phyloP scores from a whole-genome alignment of 2,113 vertebrate genomes.

The Enhydra lutris region DNA sequence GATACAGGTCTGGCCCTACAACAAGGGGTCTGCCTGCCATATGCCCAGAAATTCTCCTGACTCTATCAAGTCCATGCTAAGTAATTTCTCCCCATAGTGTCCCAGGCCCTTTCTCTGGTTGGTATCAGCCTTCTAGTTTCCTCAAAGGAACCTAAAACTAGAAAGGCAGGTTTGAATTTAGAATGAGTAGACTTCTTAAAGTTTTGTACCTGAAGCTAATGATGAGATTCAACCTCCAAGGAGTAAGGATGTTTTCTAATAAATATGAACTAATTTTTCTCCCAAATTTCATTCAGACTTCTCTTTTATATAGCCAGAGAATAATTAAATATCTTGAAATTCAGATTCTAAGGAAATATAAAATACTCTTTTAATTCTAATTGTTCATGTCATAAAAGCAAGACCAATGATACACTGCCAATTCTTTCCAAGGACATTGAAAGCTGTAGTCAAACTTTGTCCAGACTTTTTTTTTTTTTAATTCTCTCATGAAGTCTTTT shows the following conservation, averaged over 20 bases:
- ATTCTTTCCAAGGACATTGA: neutral
- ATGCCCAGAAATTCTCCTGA: neutral
- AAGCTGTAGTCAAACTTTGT: neutral
- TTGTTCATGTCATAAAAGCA: neutral
- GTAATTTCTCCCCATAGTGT: neutral
- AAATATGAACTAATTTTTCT: neutral
- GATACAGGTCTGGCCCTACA: neutral
- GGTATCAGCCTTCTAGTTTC: neutral
- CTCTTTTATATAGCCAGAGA: neutral
- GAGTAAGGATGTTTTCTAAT: neutral
- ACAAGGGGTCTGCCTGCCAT: neutral
- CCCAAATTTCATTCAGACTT: neutral
- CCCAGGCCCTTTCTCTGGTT: neutral
- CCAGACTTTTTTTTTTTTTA: neutral
- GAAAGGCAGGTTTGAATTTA: neutral
- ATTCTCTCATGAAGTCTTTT: neutral
- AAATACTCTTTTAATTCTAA: neutral
- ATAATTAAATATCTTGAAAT: conserved; percentile 18
- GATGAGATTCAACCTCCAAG: neutral
- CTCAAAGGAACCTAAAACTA: neutral
- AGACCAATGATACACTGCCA: neutral
- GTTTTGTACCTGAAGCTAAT: neutral
- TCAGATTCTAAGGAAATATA: conserved; percentile 20
- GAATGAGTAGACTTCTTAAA: neutral
- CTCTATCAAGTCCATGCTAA: neutral